A percentile compares a stretch with the other conserved stretches of the same genome.
phyloP scores from a whole-genome alignment of 2,888 invertebrate species.

The Siphonodentalium dalli region DNA sequence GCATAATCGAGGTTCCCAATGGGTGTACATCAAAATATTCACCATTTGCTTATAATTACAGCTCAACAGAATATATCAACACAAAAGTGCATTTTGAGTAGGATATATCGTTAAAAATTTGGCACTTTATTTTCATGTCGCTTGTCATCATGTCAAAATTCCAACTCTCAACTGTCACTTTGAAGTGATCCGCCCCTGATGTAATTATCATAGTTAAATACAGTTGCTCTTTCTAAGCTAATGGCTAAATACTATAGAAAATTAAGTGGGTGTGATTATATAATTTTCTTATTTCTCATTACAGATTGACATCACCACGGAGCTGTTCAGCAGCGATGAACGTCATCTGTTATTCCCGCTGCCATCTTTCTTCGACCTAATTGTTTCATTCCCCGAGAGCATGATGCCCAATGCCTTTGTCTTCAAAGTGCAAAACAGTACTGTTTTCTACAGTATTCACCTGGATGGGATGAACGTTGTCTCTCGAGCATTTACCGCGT shows the following conservation, averaged over 20 bases:
- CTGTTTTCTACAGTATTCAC: slow-evolving; percentile 46
- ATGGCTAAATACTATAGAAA: too few species aligned
- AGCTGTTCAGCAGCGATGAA: slow-evolving; percentile 37
- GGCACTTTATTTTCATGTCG: too few species aligned
- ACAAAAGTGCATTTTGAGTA: too few species aligned
- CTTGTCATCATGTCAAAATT: neutral
- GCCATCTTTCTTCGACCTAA: slow-evolving; percentile 41
- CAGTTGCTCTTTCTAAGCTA: too few species aligned
- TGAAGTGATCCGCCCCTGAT: too few species aligned
- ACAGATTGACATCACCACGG: slow-evolving; percentile 43
- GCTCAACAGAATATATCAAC: too few species aligned
- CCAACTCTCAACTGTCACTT: neutral
- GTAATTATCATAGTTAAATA: too few species aligned
- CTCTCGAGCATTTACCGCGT: slow-evolving; percentile 41
- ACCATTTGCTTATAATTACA: too few species aligned
- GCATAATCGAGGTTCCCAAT: too few species aligned
- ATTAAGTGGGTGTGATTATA: neutral
- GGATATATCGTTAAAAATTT: too few species aligned
- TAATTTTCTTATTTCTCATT: slow-evolving; percentile 1
- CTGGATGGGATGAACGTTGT: slow-evolving; percentile 41
- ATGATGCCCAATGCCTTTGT: slow-evolving; percentile 43
- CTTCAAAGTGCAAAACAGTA: slow-evolving; percentile 38
- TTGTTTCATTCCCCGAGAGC: slow-evolving; percentile 48
- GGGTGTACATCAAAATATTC: too few species aligned
- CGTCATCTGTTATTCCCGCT: slow-evolving; percentile 46